Base-by-base conservation (phyloP, 2,888 invertebrate genomes). In the Watsonalla cultraria region DNA sequence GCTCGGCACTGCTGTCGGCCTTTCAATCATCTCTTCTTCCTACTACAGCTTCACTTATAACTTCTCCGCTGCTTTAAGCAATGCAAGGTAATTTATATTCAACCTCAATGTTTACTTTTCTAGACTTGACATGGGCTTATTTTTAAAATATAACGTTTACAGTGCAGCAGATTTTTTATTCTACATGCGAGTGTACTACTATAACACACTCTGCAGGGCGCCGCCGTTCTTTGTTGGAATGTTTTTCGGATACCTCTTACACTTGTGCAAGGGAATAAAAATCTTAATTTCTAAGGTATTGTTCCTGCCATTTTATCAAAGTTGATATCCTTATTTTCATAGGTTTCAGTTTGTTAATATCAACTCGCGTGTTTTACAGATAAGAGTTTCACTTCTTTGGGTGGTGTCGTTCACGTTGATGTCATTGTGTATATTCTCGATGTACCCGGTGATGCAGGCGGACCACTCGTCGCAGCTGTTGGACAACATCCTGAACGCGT, bases 141-240 rank as follows among this genome's bases (percentile, higher is more conserved):
- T 24, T 24, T 24, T 24, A 2, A 2, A 24, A 24, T 24, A 24
- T 24, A 24, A 24, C 24, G 24, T 24, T 24, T 24, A 24, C 42
- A 42, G 42, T 11, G 11, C 42, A 8, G 2, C 42, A 1, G 2
- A 11, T 7, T 11, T 42, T 4, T 11, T 11, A 5, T 4, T 11
- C 11, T 79, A 82, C 50, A 5, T 70, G 0, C 48, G 54, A 2
- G 45, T 46, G 0, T 85, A 84, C 55, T 86, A 86, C 61, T 24
- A 75, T 2, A 83, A 85, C 56, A 81, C 84, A 0, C 55, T 83
- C 14, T 61, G 80, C 0, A 66, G 86, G 13, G 79, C 82, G 2
- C 64, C 82, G 0, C 85, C 86, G 0, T 86, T 84, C 68, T 73
- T 80, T 35, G 56, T 85, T 0, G 86, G 86, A 5, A 77, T 85